Evolutionary conservation across 2,888 invertebrate species (phyloP).

Genomic region (Eristalis arbustorum): DNA sequence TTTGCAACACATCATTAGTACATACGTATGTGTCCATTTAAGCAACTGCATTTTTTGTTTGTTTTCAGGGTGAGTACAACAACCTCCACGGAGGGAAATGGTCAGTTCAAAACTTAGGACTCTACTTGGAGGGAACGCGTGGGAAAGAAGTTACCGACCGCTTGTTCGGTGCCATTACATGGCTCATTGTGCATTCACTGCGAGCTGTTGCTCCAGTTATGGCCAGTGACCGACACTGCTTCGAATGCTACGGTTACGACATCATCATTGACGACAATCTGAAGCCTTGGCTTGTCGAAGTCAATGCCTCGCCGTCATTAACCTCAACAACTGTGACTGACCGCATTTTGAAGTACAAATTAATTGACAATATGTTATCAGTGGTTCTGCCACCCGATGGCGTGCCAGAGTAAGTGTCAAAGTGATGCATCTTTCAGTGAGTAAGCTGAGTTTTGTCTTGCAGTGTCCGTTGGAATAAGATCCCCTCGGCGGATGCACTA

Average conservation of each 20-base stretch:
- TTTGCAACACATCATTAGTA: not conserved
- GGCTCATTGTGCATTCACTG: slow-evolving; percentile 95
- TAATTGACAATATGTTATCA: slow-evolving; percentile 95
- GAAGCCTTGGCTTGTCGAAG: slow-evolving; percentile 96
- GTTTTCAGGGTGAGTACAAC: slow-evolving; percentile 92
- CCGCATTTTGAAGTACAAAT: slow-evolving; percentile 94
- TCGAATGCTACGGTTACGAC: slow-evolving; percentile 93
- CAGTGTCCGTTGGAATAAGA: slow-evolving; percentile 92
- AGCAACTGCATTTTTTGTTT: not conserved
- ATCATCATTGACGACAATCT: slow-evolving; percentile 96
- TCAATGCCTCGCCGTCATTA: slow-evolving; percentile 96
- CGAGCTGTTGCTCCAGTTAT: slow-evolving; percentile 96
- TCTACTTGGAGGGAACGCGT: slow-evolving; percentile 94
- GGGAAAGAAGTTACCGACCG: slow-evolving; percentile 94
- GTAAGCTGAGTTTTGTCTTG: not conserved
- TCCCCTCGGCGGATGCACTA: slow-evolving; percentile 86
- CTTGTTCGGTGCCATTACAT: slow-evolving; percentile 92
- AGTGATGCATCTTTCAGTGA: slow-evolving; percentile 73
- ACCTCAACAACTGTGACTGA: slow-evolving; percentile 97
- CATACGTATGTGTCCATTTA: not conserved
- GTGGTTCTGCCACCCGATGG: slow-evolving; percentile 94
- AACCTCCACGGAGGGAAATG: slow-evolving; percentile 96
- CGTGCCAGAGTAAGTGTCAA: slow-evolving; percentile 87
- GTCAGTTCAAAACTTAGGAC: slow-evolving; percentile 93
- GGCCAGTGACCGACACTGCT: slow-evolving; percentile 92